A percentile compares a stretch with the other conserved stretches of the same genome.
Evolutionary conservation across 2,888 invertebrate genomes (phyloP).

Genomic region (Phortica magna): DNA sequence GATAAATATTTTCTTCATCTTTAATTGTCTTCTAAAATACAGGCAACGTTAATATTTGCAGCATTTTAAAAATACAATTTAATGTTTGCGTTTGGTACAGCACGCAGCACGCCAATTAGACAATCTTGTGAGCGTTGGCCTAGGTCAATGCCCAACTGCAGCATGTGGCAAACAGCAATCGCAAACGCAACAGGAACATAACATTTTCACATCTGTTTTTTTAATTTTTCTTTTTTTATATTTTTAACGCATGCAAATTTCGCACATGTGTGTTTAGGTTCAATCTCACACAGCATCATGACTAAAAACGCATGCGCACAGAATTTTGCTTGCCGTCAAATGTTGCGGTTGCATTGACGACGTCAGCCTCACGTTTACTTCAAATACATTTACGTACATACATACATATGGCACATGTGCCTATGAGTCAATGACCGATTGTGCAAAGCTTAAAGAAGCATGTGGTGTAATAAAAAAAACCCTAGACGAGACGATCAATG

Average conservation of each 20-base stretch:
- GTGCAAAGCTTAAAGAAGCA: neutral
- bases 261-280: conserved; percentile 59
- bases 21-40: neutral
- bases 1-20: neutral
- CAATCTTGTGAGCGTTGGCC: conserved; percentile 47
- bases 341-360: conserved; percentile 9
- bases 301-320: conserved; percentile 50
- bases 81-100: conserved; percentile 2
- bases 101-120: conserved; percentile 22
- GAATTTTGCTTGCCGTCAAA: conserved; percentile 13
- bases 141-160: conserved; percentile 56
- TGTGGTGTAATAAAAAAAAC: too few relatives aligned
- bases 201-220: conserved; percentile 54
- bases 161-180: conserved; percentile 52
- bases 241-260: conserved; percentile 42
- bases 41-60: neutral
- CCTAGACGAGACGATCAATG: too few relatives aligned
- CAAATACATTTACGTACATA: neutral
- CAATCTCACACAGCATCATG: neutral
- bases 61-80: conserved; percentile 2
- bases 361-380: too few relatives aligned
- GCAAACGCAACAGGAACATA: conserved; percentile 44
- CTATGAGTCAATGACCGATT: neutral
- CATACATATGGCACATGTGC: neutral
- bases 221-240: conserved; percentile 45